phyloP scores from a whole-genome alignment of 2,888 invertebrate species.

The Volucella inanis region DNA sequence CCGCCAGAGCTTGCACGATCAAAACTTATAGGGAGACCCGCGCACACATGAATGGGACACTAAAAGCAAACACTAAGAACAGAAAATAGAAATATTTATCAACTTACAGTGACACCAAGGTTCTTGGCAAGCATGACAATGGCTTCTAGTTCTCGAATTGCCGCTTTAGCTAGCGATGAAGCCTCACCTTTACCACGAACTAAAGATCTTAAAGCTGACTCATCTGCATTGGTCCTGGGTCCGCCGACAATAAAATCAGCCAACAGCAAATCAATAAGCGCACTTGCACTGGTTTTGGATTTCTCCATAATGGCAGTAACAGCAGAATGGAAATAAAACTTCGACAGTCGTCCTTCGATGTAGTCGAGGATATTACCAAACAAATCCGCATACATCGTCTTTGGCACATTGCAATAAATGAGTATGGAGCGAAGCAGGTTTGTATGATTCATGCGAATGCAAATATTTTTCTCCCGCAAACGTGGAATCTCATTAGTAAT shows the following conservation, averaged over 20 bases:
- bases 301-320: conserved; percentile 86
- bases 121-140: conserved; percentile 88
- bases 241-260: conserved; percentile 80
- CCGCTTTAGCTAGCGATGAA: conserved; percentile 87
- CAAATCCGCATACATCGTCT: conserved; percentile 84
- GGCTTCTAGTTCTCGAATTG: conserved; percentile 89
- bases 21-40: conserved; percentile 84
- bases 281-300: conserved; percentile 81
- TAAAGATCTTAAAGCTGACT: conserved; percentile 84
- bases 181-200: conserved; percentile 89
- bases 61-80: conserved; percentile 79
- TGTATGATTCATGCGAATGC: conserved; percentile 91
- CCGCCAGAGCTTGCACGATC: conserved; percentile 85
- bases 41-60: conserved; percentile 84
- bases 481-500: conserved; percentile 88
- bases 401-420: conserved; percentile 90
- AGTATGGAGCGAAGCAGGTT: conserved; percentile 90
- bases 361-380: conserved; percentile 80
- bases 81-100: conserved; percentile 77
- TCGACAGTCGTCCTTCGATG: conserved; percentile 86
- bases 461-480: conserved; percentile 86
- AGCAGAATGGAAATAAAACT: conserved; percentile 89
- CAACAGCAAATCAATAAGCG: conserved; percentile 80
- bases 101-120: conserved; percentile 89
- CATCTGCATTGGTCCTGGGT: conserved; percentile 79